These are phyloP conservation scores for Syngnathoides biaculeatus DNA, from an alignment of 2,113 vertebrate species.

Conservation along the genomic window DNA sequence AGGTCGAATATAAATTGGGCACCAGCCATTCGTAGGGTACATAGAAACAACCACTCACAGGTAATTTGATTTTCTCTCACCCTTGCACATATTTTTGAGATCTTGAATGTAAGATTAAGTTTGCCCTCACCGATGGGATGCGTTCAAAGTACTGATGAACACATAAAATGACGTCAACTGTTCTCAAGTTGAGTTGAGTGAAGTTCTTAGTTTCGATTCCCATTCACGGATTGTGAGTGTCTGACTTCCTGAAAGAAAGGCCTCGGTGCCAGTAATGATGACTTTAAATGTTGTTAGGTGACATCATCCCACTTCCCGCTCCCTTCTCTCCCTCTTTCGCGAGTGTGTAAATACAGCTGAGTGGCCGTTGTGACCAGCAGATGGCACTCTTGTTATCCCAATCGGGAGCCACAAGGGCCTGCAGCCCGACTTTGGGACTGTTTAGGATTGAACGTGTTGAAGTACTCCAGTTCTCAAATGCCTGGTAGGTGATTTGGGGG, in stretches of 20 bases:
- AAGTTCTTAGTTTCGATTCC: slow-evolving; percentile 1
- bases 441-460: slow-evolving; percentile 72
- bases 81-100: no score
- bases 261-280: slow-evolving; percentile 49
- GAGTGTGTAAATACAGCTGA: background rate
- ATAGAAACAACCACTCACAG: no score
- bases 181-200: background rate
- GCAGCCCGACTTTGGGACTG: slow-evolving; percentile 58
- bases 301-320: slow-evolving; percentile 24
- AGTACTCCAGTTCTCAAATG: slow-evolving; percentile 64
- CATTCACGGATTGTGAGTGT: slow-evolving; percentile 21
- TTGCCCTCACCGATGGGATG: background rate
- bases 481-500: slow-evolving; percentile 37
- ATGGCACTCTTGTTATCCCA: slow-evolving; percentile 76
- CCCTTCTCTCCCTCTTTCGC: background rate
- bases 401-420: slow-evolving; percentile 34
- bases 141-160: background rate
- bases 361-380: slow-evolving; percentile 55
- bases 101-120: background rate
- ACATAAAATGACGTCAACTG: background rate
- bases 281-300: slow-evolving; percentile 49
- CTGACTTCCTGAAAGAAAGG: slow-evolving; percentile 47
- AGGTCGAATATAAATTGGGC: no score
- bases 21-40: no score
- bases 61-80: no score